Evolutionary conservation across 2,113 vertebrate genomes (phyloP), one percentile per base, ranked within the genome.

Genomic region (Plotosus lineatus): DNA sequence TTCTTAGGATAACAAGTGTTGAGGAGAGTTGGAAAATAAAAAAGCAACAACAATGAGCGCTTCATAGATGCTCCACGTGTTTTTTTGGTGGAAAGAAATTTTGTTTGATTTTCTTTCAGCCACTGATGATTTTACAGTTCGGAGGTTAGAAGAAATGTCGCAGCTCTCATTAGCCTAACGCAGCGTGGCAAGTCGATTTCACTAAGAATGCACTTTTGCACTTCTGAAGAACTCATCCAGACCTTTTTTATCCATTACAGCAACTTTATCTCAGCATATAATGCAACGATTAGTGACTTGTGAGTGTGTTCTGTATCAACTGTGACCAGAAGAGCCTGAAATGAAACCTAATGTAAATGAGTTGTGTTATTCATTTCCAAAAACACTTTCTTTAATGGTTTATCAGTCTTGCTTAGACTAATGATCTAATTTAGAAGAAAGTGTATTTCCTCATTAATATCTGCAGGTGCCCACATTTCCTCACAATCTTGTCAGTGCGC

Each of bases 361-460:
- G 44, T 46, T 50, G 31, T 36, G 51, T 68, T 66, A 23, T 33
- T 53, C 36, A 55, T 56, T 75, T 46, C 60, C 36, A 71, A 48
- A 46, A 68, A 73, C 21, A 9, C 50, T 56, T 36, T 51, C 65
- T 38, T 50, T 19, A 53, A 50, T 21, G 28, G 28, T 61, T 10
- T 40, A 61, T 51, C 71, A 79, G 36, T 55, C 19, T 42, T 73
- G 65, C 61, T 74, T 50, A 56, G 15, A 38, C 65, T 80, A 84
- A 83, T 88, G 83, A 87, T 77, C 31, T 38, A 81, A 66, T 79
- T 80, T 53, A 6, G 73, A 46, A 36, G 23, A 46, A 21, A 48
- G 23, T 60, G 8, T 5, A 4, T 71, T 80, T 80, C 28, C 42
- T 73, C 66, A 84, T 81, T 87, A 79, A 78, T 68, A 76, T 56